Percentiles rank a stretch among this genome's conserved stretches.
Evolutionary conservation across 1,140 invertebrate genomes (phyloP).

Genomic region (Drosophila erecta): DNA sequence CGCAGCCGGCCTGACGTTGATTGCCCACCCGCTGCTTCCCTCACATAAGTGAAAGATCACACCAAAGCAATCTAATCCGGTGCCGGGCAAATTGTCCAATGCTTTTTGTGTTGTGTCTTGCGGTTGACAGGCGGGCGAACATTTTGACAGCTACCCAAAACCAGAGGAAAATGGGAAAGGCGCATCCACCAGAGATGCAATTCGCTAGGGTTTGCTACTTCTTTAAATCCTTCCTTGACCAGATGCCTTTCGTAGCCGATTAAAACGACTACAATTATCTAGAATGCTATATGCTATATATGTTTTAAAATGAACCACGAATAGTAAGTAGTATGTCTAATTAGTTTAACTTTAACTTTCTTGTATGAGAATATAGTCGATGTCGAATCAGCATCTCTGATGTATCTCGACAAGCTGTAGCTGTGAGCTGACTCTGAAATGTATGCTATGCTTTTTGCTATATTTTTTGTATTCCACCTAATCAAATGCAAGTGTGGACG

Average conservation of each 20-base stretch:
- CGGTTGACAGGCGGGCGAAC: slow-evolving; percentile 52
- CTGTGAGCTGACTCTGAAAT: slow-evolving; percentile 16
- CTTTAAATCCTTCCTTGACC: not conserved
- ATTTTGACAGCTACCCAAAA: slow-evolving; percentile 23
- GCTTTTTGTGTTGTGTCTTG: slow-evolving; percentile 50
- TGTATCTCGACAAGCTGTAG: not conserved
- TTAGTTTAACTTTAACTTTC: not conserved
- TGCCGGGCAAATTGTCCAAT: slow-evolving; percentile 50
- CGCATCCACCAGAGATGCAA: slow-evolving; percentile 2
- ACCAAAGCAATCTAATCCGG: slow-evolving; percentile 42
- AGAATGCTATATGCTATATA: no score
- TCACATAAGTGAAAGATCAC: slow-evolving; percentile 36
- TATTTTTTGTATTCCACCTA: slow-evolving; percentile 25
- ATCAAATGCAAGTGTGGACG: slow-evolving; percentile 59
- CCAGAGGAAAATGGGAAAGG: not conserved
- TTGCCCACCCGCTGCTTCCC: slow-evolving; percentile 31
- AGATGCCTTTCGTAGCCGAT: not conserved
- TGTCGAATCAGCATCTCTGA: not conserved
- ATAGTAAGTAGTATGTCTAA: no score
- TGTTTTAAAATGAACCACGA: no score
- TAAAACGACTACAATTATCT: not conserved
- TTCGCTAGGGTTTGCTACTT: not conserved
- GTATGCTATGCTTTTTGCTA: slow-evolving; percentile 44
- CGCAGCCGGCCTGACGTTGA: slow-evolving; percentile 53
- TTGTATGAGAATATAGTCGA: not conserved